Base-by-base conservation (phyloP, 2,888 invertebrate genomes). In the Mimumesa dahlbomi region DNA sequence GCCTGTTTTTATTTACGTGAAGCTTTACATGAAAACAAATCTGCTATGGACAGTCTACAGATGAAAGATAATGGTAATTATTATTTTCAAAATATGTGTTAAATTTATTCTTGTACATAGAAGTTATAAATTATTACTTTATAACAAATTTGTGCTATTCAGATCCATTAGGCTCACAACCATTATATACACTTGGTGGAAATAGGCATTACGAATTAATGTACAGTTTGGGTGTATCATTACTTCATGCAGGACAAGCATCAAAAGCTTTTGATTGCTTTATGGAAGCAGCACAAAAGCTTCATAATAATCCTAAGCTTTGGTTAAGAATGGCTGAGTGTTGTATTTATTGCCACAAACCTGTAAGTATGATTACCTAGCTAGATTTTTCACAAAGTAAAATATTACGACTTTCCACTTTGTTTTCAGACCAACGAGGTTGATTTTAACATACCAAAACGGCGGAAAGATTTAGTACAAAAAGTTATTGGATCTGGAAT, bases 311-410 rank as follows among this genome's bases (percentile, higher is more conserved):
- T 89, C 95, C 98, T 2, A 92, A 96, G 59, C 92, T 98, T 38
- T 99, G 98, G 98, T 91, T 97, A 62, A 92, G 98, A 81, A 91
- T 98, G 82, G 97, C 98, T 0, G 98, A 98, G 90, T 97, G 98
- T 85, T 97, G 97, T 88, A 95, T 97, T 43, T 93, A 92, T 81
- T 92, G 92, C 84, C 92, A 93, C 82, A 93, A 93, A 84, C 90
- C 90, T 73, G 92, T 93, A 78, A 91, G 92, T 86, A 85, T 86
- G 36, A 29, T 21, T 16, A 46, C n/a, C n/a, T n/a, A n/a, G n/a
- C n/a, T n/a, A n/a, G n/a, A n/a, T n/a, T n/a, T n/a, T n/a, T n/a
- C n/a, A n/a, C n/a, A n/a, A n/a, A n/a, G n/a, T n/a, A 43, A 40
- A 40, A 18, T 40, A 16, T 40, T 18, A 16, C 16, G 5, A 5